Conservation (phyloP, 2,797 vertebrate species). For the Trichosurus vulpecula region DNA sequence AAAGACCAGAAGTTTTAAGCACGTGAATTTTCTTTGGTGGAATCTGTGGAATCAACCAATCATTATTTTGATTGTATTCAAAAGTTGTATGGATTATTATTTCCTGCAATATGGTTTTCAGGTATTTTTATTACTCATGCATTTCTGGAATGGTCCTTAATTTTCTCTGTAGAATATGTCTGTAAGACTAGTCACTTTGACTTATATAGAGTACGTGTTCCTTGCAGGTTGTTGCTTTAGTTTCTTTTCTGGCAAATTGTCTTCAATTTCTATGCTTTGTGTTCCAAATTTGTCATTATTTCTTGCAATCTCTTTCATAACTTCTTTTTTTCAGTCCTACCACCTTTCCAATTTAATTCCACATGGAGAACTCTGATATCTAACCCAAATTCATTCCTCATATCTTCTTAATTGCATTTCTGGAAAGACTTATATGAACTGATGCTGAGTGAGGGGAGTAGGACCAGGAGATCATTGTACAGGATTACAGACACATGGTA, state of each 20-base stretch:
- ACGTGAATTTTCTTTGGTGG: not conserved
- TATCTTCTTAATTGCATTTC: too few relatives aligned
- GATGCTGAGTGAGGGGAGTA: too few relatives aligned
- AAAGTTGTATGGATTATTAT: not conserved
- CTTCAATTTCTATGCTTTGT: not conserved
- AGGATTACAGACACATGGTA: too few relatives aligned
- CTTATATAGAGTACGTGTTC: not conserved
- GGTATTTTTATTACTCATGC: not conserved
- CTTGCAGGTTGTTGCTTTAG: not conserved
- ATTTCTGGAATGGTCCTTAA: not conserved
- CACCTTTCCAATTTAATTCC: not conserved
- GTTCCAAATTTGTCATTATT: not conserved
- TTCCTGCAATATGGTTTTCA: not conserved
- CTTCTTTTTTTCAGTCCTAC: not conserved
- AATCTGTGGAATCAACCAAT: not conserved
- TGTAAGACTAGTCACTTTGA: not conserved
- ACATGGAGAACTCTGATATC: not conserved
- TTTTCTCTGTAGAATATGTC: not conserved
- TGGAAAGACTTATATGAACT: too few relatives aligned
- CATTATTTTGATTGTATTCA: not conserved
- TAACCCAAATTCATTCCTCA: not conserved
- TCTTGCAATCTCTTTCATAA: not conserved
- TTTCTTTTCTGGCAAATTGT: not conserved
- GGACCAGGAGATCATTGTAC: too few relatives aligned
- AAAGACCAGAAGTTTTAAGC: not conserved